These are phyloP conservation scores for Pocillopora damicornis DNA, from an alignment of 64 coral and sea anemone genomes.

Conservation along the genomic window DNA sequence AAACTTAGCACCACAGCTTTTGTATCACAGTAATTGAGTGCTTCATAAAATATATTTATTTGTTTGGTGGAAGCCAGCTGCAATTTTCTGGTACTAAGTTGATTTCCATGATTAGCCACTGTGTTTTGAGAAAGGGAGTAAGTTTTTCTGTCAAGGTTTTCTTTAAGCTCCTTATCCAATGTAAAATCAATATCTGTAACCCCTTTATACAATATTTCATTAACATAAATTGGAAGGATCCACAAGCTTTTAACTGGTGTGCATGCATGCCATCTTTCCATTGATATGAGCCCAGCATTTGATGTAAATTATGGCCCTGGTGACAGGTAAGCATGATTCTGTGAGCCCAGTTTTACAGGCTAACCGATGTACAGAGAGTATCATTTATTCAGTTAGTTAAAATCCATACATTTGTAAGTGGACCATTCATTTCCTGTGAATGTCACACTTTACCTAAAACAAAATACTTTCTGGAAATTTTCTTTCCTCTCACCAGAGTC, in stretches of 20 bases:
- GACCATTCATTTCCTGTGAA: slow-evolving; percentile 61
- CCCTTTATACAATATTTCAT: slow-evolving; percentile 35
- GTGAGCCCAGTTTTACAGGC: slow-evolving; percentile 64
- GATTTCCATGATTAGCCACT: background rate
- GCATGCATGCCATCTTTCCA: slow-evolving; percentile 50
- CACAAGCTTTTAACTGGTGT: slow-evolving; percentile 44
- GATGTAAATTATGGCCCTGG: slow-evolving; percentile 54
- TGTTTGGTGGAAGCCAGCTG: too few species aligned
- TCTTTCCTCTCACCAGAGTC: slow-evolving; percentile 20
- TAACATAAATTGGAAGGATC: slow-evolving; percentile 42
- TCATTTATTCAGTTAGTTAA: slow-evolving; percentile 40
- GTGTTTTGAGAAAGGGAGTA: slow-evolving; percentile 11
- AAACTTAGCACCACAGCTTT: slow-evolving; percentile 62
- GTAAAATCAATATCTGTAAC: slow-evolving; percentile 53
- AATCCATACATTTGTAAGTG: slow-evolving; percentile 46
- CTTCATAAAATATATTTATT: background rate
- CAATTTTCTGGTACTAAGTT: background rate
- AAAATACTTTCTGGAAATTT: slow-evolving; percentile 49
- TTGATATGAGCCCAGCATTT: slow-evolving; percentile 53
- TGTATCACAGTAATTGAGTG: slow-evolving; percentile 58
- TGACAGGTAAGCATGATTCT: slow-evolving; percentile 52
- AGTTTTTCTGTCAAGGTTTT: slow-evolving; percentile 46
- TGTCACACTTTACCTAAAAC: slow-evolving; percentile 58
- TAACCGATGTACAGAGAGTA: slow-evolving; percentile 59
- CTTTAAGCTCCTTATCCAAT: slow-evolving; percentile 42